Percentiles rank a stretch among this genome's conserved stretches.
Evolutionary conservation across 1,140 invertebrate species (phyloP).

Genomic region (Magallana gigas): DNA sequence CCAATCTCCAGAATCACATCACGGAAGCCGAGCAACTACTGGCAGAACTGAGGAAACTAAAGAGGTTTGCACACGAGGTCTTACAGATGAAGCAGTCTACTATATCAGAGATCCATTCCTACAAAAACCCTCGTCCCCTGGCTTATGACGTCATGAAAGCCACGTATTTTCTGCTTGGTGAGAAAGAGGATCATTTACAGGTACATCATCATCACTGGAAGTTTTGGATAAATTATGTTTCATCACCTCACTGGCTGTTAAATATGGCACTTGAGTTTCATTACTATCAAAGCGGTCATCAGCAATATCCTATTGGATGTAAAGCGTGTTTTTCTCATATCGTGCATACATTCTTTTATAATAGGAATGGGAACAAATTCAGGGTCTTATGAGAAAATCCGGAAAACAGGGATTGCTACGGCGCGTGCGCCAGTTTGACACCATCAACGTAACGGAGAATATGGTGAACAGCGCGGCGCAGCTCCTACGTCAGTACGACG

Average conservation of each 20-base stretch:
- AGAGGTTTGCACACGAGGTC: constrained; percentile 60
- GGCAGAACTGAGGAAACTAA: constrained; percentile 55
- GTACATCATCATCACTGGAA: constrained; percentile 40
- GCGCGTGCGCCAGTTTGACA: constrained; percentile 32
- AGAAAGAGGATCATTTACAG: constrained; percentile 52
- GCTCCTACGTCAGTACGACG: constrained; percentile 4
- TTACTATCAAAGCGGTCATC: too few relatives aligned
- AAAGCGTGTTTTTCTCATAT: too few relatives aligned
- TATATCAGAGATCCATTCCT: constrained; percentile 65
- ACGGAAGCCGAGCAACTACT: constrained; percentile 50
- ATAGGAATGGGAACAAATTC: constrained; percentile 36
- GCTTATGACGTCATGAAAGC: constrained; percentile 66
- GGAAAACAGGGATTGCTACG: constrained; percentile 18
- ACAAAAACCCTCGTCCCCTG: constrained; percentile 59
- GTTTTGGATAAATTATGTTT: not conserved
- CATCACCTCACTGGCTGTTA: too few relatives aligned
- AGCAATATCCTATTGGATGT: too few relatives aligned
- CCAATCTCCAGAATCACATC: constrained; percentile 54
- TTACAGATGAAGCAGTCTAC: constrained; percentile 58
- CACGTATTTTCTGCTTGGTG: constrained; percentile 66
- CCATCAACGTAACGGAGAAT: not conserved
- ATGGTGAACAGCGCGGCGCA: constrained; percentile 6
- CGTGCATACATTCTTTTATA: not conserved
- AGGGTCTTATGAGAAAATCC: constrained; percentile 5
- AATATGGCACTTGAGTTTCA: too few relatives aligned